Evolutionary conservation across 2,113 vertebrate species (phyloP).

Genomic region (Oceanites oceanicus): DNA sequence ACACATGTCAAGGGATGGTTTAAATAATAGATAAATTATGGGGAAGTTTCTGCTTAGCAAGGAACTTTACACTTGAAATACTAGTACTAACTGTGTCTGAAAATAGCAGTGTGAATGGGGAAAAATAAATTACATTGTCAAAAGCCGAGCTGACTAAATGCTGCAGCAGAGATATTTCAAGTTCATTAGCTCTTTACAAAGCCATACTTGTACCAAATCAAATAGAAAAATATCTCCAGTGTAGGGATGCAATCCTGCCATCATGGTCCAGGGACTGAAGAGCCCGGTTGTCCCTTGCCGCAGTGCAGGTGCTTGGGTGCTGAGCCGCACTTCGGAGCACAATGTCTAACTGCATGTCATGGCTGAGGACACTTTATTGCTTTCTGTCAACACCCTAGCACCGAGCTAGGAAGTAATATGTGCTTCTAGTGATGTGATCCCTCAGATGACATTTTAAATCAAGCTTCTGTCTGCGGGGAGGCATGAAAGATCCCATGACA

Average conservation of each 20-base stretch:
- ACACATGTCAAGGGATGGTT: neutral
- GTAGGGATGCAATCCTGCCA: neutral
- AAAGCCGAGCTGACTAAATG: neutral
- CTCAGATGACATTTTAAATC: slow-evolving; percentile 59
- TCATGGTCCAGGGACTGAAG: neutral
- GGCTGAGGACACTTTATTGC: slow-evolving; percentile 47
- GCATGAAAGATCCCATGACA: slow-evolving; percentile 45
- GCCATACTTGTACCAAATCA: neutral
- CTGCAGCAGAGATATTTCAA: neutral
- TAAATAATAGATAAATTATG: neutral
- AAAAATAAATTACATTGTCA: neutral
- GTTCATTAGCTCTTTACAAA: slow-evolving; percentile 14
- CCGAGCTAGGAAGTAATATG: slow-evolving; percentile 20
- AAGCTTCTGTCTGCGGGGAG: slow-evolving; percentile 36
- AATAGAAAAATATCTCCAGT: neutral
- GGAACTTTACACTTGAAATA: neutral
- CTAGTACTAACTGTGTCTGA: neutral
- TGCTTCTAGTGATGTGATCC: slow-evolving; percentile 34
- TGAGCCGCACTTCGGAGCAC: neutral
- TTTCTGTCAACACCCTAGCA: slow-evolving; percentile 43
- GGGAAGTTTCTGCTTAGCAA: neutral
- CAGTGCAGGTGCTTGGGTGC: neutral
- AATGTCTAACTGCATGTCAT: neutral
- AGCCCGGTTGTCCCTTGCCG: neutral
- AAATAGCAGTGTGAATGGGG: neutral